Conservation (phyloP, 2,113 vertebrate genomes). For the Macrotis lagotis region DNA sequence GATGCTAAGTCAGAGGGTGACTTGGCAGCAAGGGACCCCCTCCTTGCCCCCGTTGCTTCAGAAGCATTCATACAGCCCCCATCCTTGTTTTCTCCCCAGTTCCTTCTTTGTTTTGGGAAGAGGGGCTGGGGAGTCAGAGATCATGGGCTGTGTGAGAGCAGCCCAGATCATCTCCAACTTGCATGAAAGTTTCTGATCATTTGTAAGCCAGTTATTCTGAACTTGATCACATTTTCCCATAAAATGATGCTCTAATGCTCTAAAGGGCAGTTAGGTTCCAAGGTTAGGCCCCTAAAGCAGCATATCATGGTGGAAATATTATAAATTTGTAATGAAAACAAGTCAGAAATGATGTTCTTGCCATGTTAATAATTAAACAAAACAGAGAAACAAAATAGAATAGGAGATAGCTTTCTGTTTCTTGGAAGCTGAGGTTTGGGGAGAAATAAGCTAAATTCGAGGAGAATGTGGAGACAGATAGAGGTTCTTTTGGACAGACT, state of each 20-base stretch:
- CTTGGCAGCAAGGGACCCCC: not conserved
- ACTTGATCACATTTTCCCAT: not conserved
- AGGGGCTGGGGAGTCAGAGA: not conserved
- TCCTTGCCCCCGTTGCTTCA: not conserved
- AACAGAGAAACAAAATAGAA: not conserved
- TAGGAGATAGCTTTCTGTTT: not conserved
- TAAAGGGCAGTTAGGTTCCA: not conserved
- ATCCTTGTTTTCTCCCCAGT: not conserved
- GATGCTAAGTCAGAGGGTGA: not conserved
- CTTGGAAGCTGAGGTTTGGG: not conserved
- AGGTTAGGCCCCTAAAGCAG: not conserved
- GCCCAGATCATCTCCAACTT: not conserved
- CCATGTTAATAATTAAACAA: not conserved
- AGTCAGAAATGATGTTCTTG: not conserved
- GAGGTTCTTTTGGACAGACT: not conserved
- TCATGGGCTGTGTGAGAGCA: not conserved
- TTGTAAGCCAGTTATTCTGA: not conserved
- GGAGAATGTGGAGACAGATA: not conserved
- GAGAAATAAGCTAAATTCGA: not conserved
- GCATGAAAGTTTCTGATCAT: not conserved
- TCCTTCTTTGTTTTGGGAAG: not conserved
- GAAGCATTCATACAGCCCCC: not conserved
- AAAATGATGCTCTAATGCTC: not conserved
- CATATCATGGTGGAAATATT: not conserved
- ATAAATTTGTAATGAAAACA: not conserved